A percentile compares a stretch with the other conserved stretches of the same genome.
Conservation (phyloP, 2,888 invertebrate species). For the Lacanobia oleracea region DNA sequence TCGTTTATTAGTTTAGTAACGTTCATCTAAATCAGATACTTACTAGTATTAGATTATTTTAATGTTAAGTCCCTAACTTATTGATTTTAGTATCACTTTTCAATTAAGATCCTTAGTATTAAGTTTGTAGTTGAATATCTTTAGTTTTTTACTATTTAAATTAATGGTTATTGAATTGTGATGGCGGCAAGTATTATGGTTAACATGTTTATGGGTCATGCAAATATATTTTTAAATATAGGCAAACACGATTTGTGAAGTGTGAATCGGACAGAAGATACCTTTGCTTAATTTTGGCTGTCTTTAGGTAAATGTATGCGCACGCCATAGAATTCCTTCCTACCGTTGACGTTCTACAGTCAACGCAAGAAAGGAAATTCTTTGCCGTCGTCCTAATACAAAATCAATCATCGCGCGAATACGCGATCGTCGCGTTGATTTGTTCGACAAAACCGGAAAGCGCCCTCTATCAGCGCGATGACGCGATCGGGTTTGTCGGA, state of each 20-base stretch:
- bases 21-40: slow-evolving; percentile 49
- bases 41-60: slow-evolving; percentile 42
- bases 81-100: slow-evolving; percentile 47
- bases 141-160: slow-evolving; percentile 15
- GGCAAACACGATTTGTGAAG: neutral
- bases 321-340: no score
- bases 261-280: neutral
- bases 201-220: slow-evolving; percentile 30
- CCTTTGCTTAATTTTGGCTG: neutral
- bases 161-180: slow-evolving; percentile 27
- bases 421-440: no score
- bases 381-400: no score
- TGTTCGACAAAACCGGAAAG: no score
- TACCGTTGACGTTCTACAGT: no score
- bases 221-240: slow-evolving; percentile 20
- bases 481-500: no score
- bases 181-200: slow-evolving; percentile 37
- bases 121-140: slow-evolving; percentile 19
- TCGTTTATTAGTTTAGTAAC: slow-evolving; percentile 28
- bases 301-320: neutral
- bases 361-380: no score
- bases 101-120: slow-evolving; percentile 31
- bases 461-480: no score
- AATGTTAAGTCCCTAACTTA: slow-evolving; percentile 45
- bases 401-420: no score